Evolutionary conservation across 1,140 invertebrate species (phyloP), one percentile per base, ranked within the genome.

Genomic region (Drosophila bifasciata): DNA sequence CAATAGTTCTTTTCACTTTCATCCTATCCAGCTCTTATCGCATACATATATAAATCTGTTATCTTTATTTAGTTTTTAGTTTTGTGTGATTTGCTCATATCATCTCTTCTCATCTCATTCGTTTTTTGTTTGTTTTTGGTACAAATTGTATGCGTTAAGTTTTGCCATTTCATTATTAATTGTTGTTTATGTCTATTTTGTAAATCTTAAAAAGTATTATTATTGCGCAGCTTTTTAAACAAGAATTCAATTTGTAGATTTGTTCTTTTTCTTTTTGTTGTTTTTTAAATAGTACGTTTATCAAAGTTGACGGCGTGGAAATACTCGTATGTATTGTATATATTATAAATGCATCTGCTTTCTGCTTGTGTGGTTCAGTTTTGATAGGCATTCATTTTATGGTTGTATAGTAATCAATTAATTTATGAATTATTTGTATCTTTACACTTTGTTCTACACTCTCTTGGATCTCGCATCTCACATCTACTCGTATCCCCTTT

Each of bases 341-440:
- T 86, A 85, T 46, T 60, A 84, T 86, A 85, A 89, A 89, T 89
- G 84, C 84, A 89, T 84, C 69, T 88, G 84, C 66, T 64, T 68
- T 66, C 58, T 77, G 71, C 51, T 48, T 78, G 66, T 78, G 66
- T 83, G 70, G 74, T 75, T 81, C 51, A 53, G 53, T 64, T 58
- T 72, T 78, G 49, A 46, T 79, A 79, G 62, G 66, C 84, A 49
- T 86, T 80, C 72, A 63, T 50, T 68, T 68, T 63, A 68, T 68
- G 28, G 48, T 67, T 15, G 40, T 21, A 19, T 19, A 44, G 16
- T 52, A 52, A 32, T 55, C 41, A 61, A 61, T 63, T 73, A 51
- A 66, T 66, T 57, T 66, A 73, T 41, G 39, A 53, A 66, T 74
- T 64, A 23, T 41, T 57, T 53, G 43, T 55, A 66, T 40, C 39